Evolutionary conservation across 2,888 invertebrate species (phyloP).

Genomic region (Netelia melanura): DNA sequence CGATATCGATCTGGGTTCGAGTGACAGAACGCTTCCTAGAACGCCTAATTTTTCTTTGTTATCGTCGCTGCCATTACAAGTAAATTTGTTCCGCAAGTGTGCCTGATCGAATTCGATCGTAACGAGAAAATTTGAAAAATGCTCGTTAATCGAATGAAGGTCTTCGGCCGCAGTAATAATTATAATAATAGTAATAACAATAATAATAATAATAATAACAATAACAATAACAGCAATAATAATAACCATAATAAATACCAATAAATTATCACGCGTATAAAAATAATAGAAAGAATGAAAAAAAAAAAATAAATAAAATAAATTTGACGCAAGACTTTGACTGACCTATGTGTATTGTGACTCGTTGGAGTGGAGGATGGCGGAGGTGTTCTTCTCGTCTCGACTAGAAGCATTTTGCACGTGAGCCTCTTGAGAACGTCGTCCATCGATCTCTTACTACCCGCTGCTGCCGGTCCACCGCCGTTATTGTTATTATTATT

Average conservation of each 20-base stretch:
- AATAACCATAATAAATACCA: too few relatives aligned
- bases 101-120: too few relatives aligned
- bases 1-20: background rate
- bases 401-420: slow-evolving; percentile 93
- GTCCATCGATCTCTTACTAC: slow-evolving; percentile 94
- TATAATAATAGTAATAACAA: too few relatives aligned
- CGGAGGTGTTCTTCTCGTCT: slow-evolving; percentile 89
- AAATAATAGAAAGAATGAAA: background rate
- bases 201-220: too few relatives aligned
- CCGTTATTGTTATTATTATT: slow-evolving; percentile 85
- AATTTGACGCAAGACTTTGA: background rate
- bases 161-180: too few relatives aligned
- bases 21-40: background rate
- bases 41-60: background rate
- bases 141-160: too few relatives aligned
- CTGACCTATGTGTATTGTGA: slow-evolving; percentile 83
- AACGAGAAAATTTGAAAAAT: too few relatives aligned
- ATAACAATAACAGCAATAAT: too few relatives aligned
- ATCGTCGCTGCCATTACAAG: too few relatives aligned
- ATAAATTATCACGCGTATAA: background rate
- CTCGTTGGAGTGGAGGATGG: slow-evolving; percentile 81
- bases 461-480: slow-evolving; percentile 86
- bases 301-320: background rate
- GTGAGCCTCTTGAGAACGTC: slow-evolving; percentile 95
- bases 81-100: too few relatives aligned